A percentile compares a stretch with the other conserved stretches of the same genome.
phyloP scores from a whole-genome alignment of 2,888 invertebrate species.

The Drosophila nigritarsus region DNA sequence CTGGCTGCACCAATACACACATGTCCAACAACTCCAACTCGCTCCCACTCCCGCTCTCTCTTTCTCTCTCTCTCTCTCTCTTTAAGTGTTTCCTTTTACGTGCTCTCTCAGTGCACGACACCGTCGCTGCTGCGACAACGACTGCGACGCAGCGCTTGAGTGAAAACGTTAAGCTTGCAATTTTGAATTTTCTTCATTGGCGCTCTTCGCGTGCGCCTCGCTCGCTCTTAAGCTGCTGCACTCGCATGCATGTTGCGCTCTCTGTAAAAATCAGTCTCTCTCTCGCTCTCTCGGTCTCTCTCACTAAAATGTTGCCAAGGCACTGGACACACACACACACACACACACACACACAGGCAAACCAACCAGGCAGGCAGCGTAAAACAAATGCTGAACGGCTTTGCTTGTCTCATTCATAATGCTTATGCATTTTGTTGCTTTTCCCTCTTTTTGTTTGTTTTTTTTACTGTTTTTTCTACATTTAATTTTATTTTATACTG shows the following conservation, averaged over 20 bases:
- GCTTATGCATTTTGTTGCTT: constrained; percentile 42
- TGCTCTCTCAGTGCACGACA: background rate
- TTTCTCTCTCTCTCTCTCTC: background rate
- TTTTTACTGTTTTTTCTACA: background rate
- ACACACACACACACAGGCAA: constrained; percentile 14
- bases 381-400: constrained; percentile 39
- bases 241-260: constrained; percentile 50
- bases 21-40: constrained; percentile 23
- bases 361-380: background rate
- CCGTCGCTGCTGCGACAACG: constrained; percentile 10
- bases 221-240: constrained; percentile 53
- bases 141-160: constrained; percentile 54
- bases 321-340: constrained; percentile 15
- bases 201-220: constrained; percentile 22
- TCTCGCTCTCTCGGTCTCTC: background rate
- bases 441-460: background rate
- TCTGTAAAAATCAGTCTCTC: constrained; percentile 13
- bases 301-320: constrained; percentile 60
- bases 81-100: background rate
- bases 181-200: background rate
- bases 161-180: constrained; percentile 46
- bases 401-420: constrained; percentile 64
- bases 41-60: constrained; percentile 13
- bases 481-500: background rate
- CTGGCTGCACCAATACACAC: constrained; percentile 35